These are phyloP conservation scores for Megalops cyprinoides DNA, from an alignment of 2,797 vertebrate genomes.

Conservation along the genomic window DNA sequence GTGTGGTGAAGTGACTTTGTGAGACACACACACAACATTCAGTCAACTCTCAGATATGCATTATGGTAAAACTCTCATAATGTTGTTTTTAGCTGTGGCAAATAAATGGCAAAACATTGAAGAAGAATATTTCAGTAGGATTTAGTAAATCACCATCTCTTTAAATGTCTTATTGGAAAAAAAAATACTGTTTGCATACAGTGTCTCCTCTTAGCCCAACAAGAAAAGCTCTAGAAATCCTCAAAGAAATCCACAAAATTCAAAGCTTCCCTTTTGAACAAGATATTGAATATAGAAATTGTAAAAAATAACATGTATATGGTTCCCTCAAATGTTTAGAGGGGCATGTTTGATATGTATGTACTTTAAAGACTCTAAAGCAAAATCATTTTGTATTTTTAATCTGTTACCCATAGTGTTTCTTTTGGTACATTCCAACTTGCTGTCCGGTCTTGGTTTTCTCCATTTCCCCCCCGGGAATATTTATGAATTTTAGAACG, in stretches of 20 bases:
- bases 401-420: not conserved
- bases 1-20: not conserved
- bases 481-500: slow-evolving; percentile 55
- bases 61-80: not conserved
- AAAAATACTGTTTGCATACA: too few relatives aligned
- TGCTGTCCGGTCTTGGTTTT: slow-evolving; percentile 11
- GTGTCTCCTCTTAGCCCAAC: slow-evolving; percentile 4
- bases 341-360: not conserved
- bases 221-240: slow-evolving; percentile 11
- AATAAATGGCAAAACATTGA: not conserved
- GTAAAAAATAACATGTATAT: not conserved
- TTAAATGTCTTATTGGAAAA: not conserved
- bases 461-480: slow-evolving; percentile 47
- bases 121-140: not conserved
- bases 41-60: not conserved
- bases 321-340: not conserved
- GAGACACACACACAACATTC: too few relatives aligned
- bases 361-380: slow-evolving; percentile 16
- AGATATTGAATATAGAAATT: not conserved
- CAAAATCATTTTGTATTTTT: not conserved
- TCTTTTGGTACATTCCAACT: not conserved
- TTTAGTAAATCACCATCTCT: not conserved
- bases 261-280: too few relatives aligned
- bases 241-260: too few relatives aligned
- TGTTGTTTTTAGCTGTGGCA: too few relatives aligned